Base-by-base conservation (phyloP, 2,113 vertebrate genomes). In the Rhinolophus ferrumequinum region DNA sequence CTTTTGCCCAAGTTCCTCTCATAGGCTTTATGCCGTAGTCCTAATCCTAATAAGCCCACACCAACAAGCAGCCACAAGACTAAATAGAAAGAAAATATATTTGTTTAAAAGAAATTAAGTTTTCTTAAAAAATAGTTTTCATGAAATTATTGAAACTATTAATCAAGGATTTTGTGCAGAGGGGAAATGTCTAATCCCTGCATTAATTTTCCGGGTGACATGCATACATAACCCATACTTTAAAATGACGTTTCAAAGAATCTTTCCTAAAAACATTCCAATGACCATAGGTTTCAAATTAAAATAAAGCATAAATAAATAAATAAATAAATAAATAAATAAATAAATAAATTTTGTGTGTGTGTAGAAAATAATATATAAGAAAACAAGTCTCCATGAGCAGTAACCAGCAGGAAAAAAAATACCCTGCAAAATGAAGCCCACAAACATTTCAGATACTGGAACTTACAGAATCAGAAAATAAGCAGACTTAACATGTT, bases 51-150 rank as follows among this genome's bases (percentile, higher is more conserved):
- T 50, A 99, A 98, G 12, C 98, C 98, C 80, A 98, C 19, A 94
- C 98, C 98, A 96, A 98, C 98, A 76, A 98, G 91, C 73, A 99
- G 98, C 98, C 98, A 99, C 92, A 99, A 93, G 54, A 98, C 98
- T 99, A 97, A 98, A 98, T 0, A 98, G 44, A 98, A 92, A 88
- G n/a, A 66, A 77, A 24, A 93, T 73, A 93, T 13, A 35, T n/a
- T 64, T 77, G 8, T 86, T 75, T 69, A 72, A 80, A 89, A 93
- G 33, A 90, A 88, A 81, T 0, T 47, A 64, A 66, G 60, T 22
- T 83, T 62, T 0, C 22, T 41, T 85, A 69, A 87, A 93, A 83
- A 92, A 67, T 56, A 52, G 58, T n/a, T 72, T 86, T 92, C 79
- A 90, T 52, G 64, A 47, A 88, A 89, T 64, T 66, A 82, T 6